Evolutionary conservation across 1,140 invertebrate genomes (phyloP).

Genomic region (Ceratosolen fusciceps): DNA sequence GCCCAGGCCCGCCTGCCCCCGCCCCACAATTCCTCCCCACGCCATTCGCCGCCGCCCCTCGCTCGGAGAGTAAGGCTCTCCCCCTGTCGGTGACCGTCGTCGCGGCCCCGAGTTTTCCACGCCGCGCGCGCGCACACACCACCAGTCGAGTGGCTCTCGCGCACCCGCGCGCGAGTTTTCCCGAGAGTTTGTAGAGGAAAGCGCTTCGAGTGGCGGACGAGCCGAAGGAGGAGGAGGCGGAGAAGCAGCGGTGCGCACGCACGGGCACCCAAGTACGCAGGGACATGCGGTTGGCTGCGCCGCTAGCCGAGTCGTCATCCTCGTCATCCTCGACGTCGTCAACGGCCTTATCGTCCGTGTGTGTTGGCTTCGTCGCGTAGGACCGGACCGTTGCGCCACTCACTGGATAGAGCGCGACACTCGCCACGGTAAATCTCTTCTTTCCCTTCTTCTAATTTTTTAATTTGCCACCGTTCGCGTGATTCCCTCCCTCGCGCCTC

Average conservation of each 20-base stretch:
- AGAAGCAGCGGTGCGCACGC: neutral
- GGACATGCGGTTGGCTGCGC: constrained; percentile 15
- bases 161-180: neutral
- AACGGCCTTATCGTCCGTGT: too few relatives aligned
- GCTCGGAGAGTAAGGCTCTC: neutral
- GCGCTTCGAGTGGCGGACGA: neutral
- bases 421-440: constrained; percentile 37
- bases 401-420: constrained; percentile 41
- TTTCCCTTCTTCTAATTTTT: constrained; percentile 20
- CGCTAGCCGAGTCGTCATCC: constrained; percentile 31
- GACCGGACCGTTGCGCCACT: constrained; percentile 20
- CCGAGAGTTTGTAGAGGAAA: neutral
- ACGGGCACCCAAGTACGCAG: neutral
- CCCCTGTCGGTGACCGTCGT: neutral
- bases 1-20: neutral
- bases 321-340: constrained; percentile 48
- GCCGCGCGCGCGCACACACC: neutral
- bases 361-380: constrained; percentile 14
- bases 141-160: constrained; percentile 6
- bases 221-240: neutral
- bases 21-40: neutral
- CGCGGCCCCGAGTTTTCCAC: constrained; percentile 8
- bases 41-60: neutral
- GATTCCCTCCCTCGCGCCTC: too few relatives aligned
- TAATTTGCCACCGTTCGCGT: constrained; percentile 6